Evolutionary conservation across 2,888 invertebrate genomes (phyloP), one percentile per base, ranked within the genome.

Genomic region (Temnothorax unifasciatus): DNA sequence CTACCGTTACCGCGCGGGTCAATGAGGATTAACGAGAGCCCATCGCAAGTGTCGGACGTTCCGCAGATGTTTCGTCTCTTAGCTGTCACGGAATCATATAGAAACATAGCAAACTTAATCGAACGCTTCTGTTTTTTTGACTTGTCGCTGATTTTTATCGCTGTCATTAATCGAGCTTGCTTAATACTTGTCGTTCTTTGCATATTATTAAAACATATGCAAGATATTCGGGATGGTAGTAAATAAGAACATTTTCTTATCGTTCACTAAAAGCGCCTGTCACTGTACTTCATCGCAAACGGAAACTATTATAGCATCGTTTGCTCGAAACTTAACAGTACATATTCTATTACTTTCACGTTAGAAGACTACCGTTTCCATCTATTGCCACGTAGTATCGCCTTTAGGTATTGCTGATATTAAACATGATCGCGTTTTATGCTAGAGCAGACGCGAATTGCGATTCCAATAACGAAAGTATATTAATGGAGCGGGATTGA

Each of bases 11-110:
- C 54, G 13, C 25, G 68, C 68, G 68, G 68, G 76, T 77, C 77
- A 77, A 77, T 68, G 54, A 54, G 77, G 68, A 77, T 77, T 54
- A 77, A 77, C 68, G 77, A 77, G 77, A 66, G 44, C 29, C 59
- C 59, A n/a, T 41, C 59, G 29, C 9, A 15, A 64, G 38, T 9
- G 25, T 34, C 76, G 66, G 41, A 66, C 76, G 68, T 77, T 54
- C 54, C 68, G 50, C 77, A 77, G 77, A 68, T 68, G 77, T 68
- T 68, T 54, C 66, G 73, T 21, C 61, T 25, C 54, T 54, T 59
- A 21, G 25, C 76, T 54, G 66, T 76, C 76, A 52, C 38, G 38
- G 34, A 52, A 52, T 68, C 52, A 6, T 66, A 52, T 66, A 52
- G 64, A 50, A 66, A 50, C 38, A 38, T 57, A 68, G 41, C 41